Evolutionary conservation across 2,888 invertebrate genomes (phyloP), one percentile per base, ranked within the genome.

Genomic region (Drosophila tripunctata): DNA sequence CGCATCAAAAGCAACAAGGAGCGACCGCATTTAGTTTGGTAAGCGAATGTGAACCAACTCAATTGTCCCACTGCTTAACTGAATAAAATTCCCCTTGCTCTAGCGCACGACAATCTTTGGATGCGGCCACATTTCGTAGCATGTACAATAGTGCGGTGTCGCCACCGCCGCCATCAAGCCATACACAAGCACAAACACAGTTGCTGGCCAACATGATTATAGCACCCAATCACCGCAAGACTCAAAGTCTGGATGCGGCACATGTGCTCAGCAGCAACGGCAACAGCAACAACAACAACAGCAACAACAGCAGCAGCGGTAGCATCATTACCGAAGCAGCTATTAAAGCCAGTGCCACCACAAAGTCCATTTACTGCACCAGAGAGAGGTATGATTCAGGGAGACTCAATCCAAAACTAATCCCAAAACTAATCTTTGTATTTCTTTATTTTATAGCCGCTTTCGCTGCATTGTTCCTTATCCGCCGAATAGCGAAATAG

Each of bases 381-480:
- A 48, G 91, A 90, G 75, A 93, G 92, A 88, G 91, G 90, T 90
- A 19, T 35, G 69, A n/a, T 50, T 47, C 12, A n/a, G 2, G 10
- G 4, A 43, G 7, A 7, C n/a, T n/a, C n/a, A n/a, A n/a, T n/a
- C n/a, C n/a, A n/a, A n/a, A n/a, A n/a, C n/a, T n/a, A n/a, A n/a
- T 30, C 0, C 8, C 19, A 15, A 12, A 2, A 3, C 21, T 8
- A 19, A 12, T 31, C 4, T 14, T 2, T 10, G 5, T 22, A 7
- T n/a, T 7, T 6, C n/a, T 35, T 47, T 47, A 5, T 7, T 15
- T 47, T 65, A 6, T 50, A 90, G 90, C 69, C 90, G 97, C 90
- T 98, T 96, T 91, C 95, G 97, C 57, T 98, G 98, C 91, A 96
- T 97, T 81, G 97, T 96, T 38, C 96, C 98, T 5, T 98, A 98